phyloP scores from a whole-genome alignment of 1,140 invertebrate species.

The Bombus fervidus region DNA sequence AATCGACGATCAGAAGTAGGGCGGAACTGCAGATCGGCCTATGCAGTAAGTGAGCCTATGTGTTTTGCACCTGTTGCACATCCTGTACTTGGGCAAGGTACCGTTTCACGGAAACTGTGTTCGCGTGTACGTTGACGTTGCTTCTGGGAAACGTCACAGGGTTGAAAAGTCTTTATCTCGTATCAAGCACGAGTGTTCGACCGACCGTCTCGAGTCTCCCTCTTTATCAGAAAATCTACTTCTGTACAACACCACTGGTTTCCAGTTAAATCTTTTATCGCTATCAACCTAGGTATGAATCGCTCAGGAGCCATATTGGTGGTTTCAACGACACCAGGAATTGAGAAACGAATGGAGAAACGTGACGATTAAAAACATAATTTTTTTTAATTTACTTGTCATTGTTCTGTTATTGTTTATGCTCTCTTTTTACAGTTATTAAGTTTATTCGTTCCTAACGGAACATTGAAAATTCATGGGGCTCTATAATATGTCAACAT shows the following conservation, averaged over 20 bases:
- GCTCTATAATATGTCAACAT: no score
- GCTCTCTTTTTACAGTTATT: no score
- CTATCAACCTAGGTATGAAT: background rate
- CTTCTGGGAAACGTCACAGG: background rate
- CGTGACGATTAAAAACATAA: no score
- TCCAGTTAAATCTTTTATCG: background rate
- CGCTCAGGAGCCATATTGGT: background rate
- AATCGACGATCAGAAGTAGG: slow-evolving; percentile 52
- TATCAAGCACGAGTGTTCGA: background rate
- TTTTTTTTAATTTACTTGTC: background rate
- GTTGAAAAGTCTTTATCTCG: background rate
- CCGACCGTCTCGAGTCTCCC: background rate
- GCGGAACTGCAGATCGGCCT: slow-evolving; percentile 47
- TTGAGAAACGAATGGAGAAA: background rate
- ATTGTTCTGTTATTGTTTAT: background rate
- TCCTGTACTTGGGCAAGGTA: slow-evolving; percentile 25
- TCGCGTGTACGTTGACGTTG: background rate
- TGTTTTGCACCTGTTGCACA: slow-evolving; percentile 60
- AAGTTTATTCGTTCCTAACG: no score
- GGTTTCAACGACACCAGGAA: background rate
- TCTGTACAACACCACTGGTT: no score
- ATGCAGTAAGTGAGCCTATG: slow-evolving; percentile 36
- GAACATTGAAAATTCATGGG: no score
- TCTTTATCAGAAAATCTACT: background rate
- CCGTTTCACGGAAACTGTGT: slow-evolving; percentile 24